phyloP scores from a whole-genome alignment of 2,888 invertebrate genomes.

The Lasioglossum malachurum region DNA sequence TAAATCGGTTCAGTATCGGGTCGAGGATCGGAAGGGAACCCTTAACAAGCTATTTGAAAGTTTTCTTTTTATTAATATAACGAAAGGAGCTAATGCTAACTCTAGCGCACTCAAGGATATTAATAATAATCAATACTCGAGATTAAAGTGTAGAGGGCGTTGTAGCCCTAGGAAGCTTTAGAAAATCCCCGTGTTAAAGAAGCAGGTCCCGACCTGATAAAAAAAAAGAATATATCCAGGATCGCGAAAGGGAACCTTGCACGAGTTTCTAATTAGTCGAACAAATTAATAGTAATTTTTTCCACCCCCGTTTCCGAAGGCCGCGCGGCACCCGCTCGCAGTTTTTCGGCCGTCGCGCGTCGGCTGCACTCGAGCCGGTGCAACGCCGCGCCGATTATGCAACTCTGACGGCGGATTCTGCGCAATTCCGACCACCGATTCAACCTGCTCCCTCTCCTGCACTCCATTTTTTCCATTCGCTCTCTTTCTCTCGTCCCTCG shows the following conservation, averaged over 20 bases:
- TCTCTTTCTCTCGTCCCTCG: not conserved
- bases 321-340: too few species aligned
- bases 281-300: slow-evolving; percentile 25
- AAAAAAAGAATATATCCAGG: too few species aligned
- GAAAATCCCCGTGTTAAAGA: too few species aligned
- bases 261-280: slow-evolving; percentile 11
- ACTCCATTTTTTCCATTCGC: not conserved
- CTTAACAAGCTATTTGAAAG: too few species aligned
- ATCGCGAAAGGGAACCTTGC: not conserved
- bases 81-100: too few species aligned
- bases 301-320: not conserved
- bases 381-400: slow-evolving; percentile 32
- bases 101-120: too few species aligned
- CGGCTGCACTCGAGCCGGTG: not conserved
- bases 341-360: slow-evolving; percentile 31
- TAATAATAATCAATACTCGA: too few species aligned
- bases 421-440: slow-evolving; percentile 40
- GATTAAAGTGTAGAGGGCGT: too few species aligned
- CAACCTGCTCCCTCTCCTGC: not conserved
- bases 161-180: too few species aligned
- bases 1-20: not conserved
- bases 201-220: too few species aligned
- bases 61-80: too few species aligned
- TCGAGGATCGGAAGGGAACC: slow-evolving; percentile 22
- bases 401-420: slow-evolving; percentile 27